Conservation (phyloP, 2,113 vertebrate genomes). For the Tenrec ecaudatus region DNA sequence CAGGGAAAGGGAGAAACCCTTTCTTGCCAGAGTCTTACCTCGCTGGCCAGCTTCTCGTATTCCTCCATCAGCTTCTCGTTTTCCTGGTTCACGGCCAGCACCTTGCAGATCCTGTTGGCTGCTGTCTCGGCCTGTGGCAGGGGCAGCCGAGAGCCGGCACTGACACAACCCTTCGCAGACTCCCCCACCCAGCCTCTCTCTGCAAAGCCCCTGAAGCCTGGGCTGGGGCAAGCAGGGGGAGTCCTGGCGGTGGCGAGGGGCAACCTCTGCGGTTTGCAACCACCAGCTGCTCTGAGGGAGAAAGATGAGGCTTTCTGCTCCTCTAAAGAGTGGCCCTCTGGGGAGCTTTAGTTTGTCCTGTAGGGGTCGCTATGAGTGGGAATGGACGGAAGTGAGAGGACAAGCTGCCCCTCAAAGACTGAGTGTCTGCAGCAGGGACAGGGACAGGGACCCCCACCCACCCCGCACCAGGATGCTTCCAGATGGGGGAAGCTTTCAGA, state of each 20-base stretch:
- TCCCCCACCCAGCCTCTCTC: background rate
- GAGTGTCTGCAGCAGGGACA: background rate
- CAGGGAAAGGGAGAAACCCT: background rate
- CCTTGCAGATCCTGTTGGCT: slow-evolving; percentile 88
- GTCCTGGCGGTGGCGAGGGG: too few species aligned
- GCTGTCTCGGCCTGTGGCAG: slow-evolving; percentile 85
- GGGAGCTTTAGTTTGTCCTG: too few species aligned
- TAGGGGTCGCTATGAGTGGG: too few species aligned
- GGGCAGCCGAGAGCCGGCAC: background rate
- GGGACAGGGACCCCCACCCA: too few species aligned
- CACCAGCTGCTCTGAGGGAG: too few species aligned
- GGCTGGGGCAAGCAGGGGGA: background rate
- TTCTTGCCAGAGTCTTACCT: slow-evolving; percentile 75
- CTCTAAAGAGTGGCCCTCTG: too few species aligned
- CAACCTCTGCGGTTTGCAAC: too few species aligned
- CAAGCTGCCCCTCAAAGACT: background rate
- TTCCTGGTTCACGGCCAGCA: slow-evolving; percentile 88
- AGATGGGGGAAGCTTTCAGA: background rate
- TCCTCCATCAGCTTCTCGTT: slow-evolving; percentile 88
- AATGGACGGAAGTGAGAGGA: background rate
- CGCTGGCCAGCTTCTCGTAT: slow-evolving; percentile 87
- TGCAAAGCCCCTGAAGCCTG: background rate
- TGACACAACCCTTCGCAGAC: background rate
- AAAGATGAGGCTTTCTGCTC: too few species aligned
- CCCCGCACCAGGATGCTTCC: background rate